phyloP scores from a whole-genome alignment of 2,113 vertebrate genomes.

The Grus americana region DNA sequence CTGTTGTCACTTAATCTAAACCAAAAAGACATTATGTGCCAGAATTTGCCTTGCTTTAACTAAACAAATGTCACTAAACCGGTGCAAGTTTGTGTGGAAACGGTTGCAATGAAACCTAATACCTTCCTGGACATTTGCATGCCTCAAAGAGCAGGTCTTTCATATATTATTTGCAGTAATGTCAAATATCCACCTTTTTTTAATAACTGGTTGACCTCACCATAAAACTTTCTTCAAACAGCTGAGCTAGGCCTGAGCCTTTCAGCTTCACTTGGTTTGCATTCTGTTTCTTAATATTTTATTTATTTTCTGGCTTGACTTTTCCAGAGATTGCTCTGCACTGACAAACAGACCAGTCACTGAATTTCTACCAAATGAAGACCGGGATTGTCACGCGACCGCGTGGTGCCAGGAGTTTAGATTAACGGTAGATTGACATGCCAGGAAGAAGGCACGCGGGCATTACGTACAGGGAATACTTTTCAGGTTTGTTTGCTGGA shows the following conservation, averaged over 20 bases:
- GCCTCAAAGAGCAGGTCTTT: neutral
- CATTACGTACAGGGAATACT: neutral
- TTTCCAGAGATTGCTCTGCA: neutral
- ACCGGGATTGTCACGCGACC: fast-evolving
- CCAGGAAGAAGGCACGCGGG: neutral
- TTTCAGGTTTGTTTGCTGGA: neutral
- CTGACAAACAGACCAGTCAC: neutral
- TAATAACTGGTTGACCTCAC: neutral
- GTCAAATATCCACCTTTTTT: neutral
- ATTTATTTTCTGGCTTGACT: neutral
- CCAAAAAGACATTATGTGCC: neutral
- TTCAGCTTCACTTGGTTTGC: neutral
- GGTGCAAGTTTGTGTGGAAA: neutral
- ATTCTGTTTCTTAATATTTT: neutral
- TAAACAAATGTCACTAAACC: neutral
- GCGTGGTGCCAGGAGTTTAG: neutral
- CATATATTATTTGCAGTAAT: neutral
- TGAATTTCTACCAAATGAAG: neutral
- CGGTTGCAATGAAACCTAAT: fast-evolving
- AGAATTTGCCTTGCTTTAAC: neutral
- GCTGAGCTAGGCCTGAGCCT: neutral
- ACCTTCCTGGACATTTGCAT: neutral
- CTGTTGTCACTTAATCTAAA: neutral
- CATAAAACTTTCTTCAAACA: neutral
- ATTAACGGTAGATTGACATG: neutral